These are phyloP conservation scores for Mobula birostris DNA, from an alignment of 2,113 vertebrate species.

Conservation along the genomic window DNA sequence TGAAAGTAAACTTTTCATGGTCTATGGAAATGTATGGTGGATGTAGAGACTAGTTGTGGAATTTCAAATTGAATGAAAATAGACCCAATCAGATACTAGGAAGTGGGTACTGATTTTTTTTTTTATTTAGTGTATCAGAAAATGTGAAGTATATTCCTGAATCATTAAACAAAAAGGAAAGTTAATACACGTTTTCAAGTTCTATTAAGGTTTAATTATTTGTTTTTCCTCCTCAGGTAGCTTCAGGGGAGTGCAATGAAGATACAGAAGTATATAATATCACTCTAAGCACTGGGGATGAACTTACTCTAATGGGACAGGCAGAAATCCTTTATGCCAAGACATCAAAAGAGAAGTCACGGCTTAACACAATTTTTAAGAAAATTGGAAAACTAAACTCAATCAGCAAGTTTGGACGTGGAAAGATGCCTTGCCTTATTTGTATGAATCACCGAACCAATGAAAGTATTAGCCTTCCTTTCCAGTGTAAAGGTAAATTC, in stretches of 20 bases:
- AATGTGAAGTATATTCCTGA: background rate
- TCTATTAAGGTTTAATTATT: background rate
- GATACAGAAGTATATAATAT: conserved; percentile 97
- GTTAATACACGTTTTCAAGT: background rate
- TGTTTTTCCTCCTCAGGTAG: conserved; percentile 65
- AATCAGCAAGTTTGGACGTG: conserved; percentile 81
- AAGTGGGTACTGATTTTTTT: background rate
- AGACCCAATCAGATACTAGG: background rate
- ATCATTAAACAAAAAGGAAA: background rate
- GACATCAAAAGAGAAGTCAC: conserved; percentile 85
- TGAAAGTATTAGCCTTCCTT: conserved; percentile 94
- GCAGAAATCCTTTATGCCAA: conserved; percentile 98
- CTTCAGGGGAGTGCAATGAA: conserved; percentile 93
- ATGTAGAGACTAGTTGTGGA: background rate
- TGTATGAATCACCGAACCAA: conserved; percentile 99
- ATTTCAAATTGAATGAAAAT: background rate
- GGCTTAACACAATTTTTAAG: conserved; percentile 94
- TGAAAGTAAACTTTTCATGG: background rate
- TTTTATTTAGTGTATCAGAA: background rate
- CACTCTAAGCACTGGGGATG: conserved; percentile 86
- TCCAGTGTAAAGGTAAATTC: conserved; percentile 93
- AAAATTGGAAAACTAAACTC: conserved; percentile 95
- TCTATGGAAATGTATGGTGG: background rate
- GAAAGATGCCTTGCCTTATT: conserved; percentile 97
- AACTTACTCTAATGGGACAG: conserved; percentile 95